Conservation (phyloP, 2,113 vertebrate species). For the Grammomys dolichurus region DNA sequence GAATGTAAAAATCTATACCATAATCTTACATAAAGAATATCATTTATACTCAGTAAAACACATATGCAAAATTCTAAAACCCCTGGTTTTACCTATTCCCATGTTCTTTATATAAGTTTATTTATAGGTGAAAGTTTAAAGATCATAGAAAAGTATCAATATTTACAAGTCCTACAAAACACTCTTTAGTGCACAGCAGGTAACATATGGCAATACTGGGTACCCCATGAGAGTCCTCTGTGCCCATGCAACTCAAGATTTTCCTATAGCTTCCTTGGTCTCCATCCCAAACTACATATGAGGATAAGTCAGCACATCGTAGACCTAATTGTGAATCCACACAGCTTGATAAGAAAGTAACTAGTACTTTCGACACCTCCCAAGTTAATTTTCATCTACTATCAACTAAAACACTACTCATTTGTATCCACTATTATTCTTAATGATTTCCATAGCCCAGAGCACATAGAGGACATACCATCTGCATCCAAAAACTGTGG, state of each 20-base stretch:
- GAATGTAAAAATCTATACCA: neutral
- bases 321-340: neutral
- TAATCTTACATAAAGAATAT: neutral
- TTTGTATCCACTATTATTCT: neutral
- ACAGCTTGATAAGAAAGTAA: neutral
- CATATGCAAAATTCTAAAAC: neutral
- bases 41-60: slow-evolving; percentile 13
- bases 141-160: neutral
- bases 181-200: neutral
- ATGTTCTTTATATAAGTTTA: neutral
- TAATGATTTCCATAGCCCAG: neutral
- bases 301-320: neutral
- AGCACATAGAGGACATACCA: neutral
- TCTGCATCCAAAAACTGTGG: slow-evolving; percentile 33
- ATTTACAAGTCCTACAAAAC: neutral
- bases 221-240: too few species aligned
- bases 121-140: slow-evolving; percentile 16
- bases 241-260: neutral
- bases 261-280: neutral
- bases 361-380: neutral
- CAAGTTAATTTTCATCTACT: neutral
- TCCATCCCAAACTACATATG: neutral
- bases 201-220: too few species aligned
- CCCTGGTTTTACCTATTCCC: neutral
- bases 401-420: neutral